Base-by-base conservation (phyloP, 2,113 vertebrate genomes). In the Brachirus orientalis region DNA sequence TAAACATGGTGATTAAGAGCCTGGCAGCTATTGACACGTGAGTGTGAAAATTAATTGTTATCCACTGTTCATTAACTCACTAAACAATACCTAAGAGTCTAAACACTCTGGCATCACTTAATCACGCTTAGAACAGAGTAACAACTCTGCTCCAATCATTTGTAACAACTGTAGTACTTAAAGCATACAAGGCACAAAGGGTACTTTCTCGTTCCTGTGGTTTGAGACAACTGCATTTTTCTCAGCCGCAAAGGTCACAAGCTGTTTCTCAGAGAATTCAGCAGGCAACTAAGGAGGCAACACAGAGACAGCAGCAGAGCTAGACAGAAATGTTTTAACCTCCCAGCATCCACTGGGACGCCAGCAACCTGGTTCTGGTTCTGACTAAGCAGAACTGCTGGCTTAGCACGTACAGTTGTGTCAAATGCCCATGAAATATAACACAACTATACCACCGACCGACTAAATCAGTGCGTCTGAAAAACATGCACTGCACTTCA, bases 41-140 rank as follows among this genome's bases (percentile, higher is more conserved):
- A 51, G 55, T 51, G 6, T 62, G 38, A 57, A 76, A 56, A 53
- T 59, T 2, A 48, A 40, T 52, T 6, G 8, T 47, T 71, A 19
- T 57, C n/a, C 7, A 41, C 44, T 20, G 22, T 51, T 67, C 72
- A 80, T 82, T 60, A 75, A 48, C 59, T 47, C 22, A 53, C 10
- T 19, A 36, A 59, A 38, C 62, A 55, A 65, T 46, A 67, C 52
- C 63, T 51, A 7, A 17, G 50, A 45, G 55, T 35, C 38, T 55
- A 46, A 52, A 68, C 54, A 62, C 35, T 41, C 11, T 69, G 69
- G 71, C 46, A 58, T 28, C 16, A 1, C 14, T 35, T 16, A 8
- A 47, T 19, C 17, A n/a, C 10, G 17, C 9, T 6, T 10, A n/a
- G 46, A 9, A 19, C 8, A 18, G 9, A 19, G 8, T 10, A 47